Evolutionary conservation across 2,888 invertebrate genomes (phyloP), one percentile per base, ranked within the genome.

Genomic region (Eupithecia insigniata): DNA sequence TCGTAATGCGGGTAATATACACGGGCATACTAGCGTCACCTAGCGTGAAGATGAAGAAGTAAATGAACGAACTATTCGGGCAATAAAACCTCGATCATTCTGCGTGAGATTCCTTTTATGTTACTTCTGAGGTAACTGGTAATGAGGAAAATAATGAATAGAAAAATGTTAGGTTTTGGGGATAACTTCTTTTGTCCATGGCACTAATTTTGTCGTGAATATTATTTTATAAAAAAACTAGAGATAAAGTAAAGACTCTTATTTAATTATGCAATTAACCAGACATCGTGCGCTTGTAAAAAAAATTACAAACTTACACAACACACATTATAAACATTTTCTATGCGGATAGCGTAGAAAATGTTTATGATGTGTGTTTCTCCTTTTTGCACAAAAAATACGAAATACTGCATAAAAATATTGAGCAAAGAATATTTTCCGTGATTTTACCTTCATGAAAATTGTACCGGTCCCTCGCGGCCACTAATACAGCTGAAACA

Each of bases 401-500:
- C 30, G 7, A 32, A 72, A 62, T n/a, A 61, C 32, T 36, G 62
- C 58, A 28, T 70, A 58, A 67, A 67, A 64, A 22, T 66, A 22
- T 69, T 62, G 51, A 60, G 28, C 62, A 62, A 16, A 77, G 77
- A 80, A 80, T 79, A 81, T 67, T 72, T 26, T 68, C 10, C 68
- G 55, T 34, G 69, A 71, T 69, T 67, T 72, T 67, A 68, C 81
- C 77, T 55, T 71, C 39, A 61, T 72, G 76, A 80, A 83, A 79
- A 76, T 74, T 77, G 66, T 71, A 72, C 73, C 70, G 86, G 85
- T 85, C 90, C 86, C 88, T 74, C 70, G 87, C 74, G 88, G 84
- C 85, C 78, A 77, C 82, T 86, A 86, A 88, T 88, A 86, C 86
- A 83, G 85, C 83, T 80, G 78, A 85, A 88, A 85, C 88, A 91